Conservation (phyloP, 2,888 invertebrate genomes). For the Oxycera nigricornis region DNA sequence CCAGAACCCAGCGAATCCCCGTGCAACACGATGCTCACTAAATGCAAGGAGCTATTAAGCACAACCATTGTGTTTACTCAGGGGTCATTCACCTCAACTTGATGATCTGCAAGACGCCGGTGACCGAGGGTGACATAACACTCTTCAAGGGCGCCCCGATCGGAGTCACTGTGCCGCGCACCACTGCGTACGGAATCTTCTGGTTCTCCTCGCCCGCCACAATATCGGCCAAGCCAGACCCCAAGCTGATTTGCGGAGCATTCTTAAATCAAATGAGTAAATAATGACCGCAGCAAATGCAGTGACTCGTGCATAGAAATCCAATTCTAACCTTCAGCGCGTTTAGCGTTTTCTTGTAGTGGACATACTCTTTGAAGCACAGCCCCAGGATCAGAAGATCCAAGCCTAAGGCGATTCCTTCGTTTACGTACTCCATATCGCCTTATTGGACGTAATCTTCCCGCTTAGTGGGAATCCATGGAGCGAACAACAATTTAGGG, state of each 20-base stretch:
- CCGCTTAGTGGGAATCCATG: neutral
- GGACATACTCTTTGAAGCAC: constrained; percentile 76
- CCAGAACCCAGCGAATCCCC: constrained; percentile 87
- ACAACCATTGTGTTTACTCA: neutral
- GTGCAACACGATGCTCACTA: constrained; percentile 83
- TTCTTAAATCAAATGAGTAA: constrained; percentile 62
- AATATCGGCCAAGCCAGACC: constrained; percentile 68
- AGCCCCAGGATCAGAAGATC: constrained; percentile 77
- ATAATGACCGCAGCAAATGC: neutral
- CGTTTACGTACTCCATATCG: constrained; percentile 78
- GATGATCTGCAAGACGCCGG: constrained; percentile 80
- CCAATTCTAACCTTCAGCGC: constrained; percentile 71
- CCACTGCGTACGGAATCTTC: constrained; percentile 76
- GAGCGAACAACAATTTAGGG: neutral
- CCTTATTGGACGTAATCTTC: neutral
- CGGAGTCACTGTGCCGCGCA: constrained; percentile 78
- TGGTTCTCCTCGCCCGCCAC: constrained; percentile 70
- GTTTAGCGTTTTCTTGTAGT: constrained; percentile 74
- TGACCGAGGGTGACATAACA: constrained; percentile 73
- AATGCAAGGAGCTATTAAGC: neutral
- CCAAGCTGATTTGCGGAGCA: constrained; percentile 74
- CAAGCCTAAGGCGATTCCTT: constrained; percentile 75
- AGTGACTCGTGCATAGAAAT: too few species aligned
- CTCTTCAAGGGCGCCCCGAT: constrained; percentile 78
- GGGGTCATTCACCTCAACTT: constrained; percentile 64